Conservation (phyloP, 2,888 invertebrate genomes). For the Encarsia formosa region DNA sequence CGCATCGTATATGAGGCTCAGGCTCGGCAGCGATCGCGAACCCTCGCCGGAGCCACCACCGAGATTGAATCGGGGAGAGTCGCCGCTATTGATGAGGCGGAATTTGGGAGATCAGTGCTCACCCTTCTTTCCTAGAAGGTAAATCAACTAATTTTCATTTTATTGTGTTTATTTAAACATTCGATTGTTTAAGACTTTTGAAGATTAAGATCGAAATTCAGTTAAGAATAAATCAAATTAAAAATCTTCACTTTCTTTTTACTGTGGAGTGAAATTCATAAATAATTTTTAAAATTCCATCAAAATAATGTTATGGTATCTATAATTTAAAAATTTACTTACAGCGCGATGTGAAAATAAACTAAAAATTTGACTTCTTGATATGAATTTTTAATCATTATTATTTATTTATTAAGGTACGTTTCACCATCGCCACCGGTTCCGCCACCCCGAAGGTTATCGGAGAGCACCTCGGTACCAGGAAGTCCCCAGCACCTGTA, state of each 20-base stretch:
- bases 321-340: no score
- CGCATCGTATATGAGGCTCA: constrained; percentile 78
- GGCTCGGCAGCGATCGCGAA: constrained; percentile 58
- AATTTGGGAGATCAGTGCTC: constrained; percentile 57
- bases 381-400: no score
- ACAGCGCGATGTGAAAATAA: no score
- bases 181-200: no score
- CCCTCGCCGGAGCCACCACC: constrained; percentile 50
- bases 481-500: constrained; percentile 67
- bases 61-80: constrained; percentile 47
- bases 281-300: no score
- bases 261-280: no score
- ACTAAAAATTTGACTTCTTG: no score
- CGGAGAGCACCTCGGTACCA: constrained; percentile 66
- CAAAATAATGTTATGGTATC: no score
- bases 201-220: no score
- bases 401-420: no score
- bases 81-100: constrained; percentile 59
- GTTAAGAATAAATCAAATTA: no score
- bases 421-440: constrained; percentile 61
- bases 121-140: constrained; percentile 50
- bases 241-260: no score
- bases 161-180: background rate
- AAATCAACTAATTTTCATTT: constrained; percentile 1
- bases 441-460: constrained; percentile 62